Evolutionary conservation across 2,888 invertebrate genomes (phyloP).

Genomic region (Brachylomia viminalis): DNA sequence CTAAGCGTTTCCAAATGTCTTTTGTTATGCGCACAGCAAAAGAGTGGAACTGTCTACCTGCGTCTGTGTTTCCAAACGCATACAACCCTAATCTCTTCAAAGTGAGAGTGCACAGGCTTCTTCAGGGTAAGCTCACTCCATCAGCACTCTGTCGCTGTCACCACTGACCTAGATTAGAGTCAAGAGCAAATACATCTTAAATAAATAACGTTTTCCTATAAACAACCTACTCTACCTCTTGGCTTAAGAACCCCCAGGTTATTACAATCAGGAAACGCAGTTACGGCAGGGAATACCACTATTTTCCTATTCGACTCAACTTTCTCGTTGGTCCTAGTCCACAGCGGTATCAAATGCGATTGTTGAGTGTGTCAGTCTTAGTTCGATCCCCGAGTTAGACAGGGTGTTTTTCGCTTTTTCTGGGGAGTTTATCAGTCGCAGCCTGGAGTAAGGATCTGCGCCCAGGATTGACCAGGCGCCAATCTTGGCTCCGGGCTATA

Average conservation of each 20-base stretch:
- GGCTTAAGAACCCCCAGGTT: background rate
- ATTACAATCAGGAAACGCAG: background rate
- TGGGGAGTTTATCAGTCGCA: background rate
- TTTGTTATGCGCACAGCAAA: too few relatives aligned
- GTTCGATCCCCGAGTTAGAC: background rate
- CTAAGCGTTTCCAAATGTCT: too few relatives aligned
- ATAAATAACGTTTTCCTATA: too few relatives aligned
- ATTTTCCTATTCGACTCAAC: background rate
- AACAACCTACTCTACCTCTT: background rate
- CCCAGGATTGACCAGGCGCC: background rate
- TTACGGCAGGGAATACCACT: background rate
- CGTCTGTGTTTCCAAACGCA: too few relatives aligned
- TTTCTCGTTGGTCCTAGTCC: background rate
- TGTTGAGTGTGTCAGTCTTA: background rate
- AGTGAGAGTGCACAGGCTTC: too few relatives aligned
- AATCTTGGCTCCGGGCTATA: background rate
- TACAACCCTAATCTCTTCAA: too few relatives aligned
- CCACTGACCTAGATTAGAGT: too few relatives aligned
- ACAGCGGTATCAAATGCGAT: background rate
- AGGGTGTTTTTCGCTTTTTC: background rate
- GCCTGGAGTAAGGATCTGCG: background rate
- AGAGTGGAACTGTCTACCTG: too few relatives aligned
- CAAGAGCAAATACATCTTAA: too few relatives aligned
- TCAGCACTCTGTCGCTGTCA: too few relatives aligned
- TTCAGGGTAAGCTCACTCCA: too few relatives aligned